Base-by-base conservation (phyloP, 1,140 invertebrate species). In the Idris sp. region DNA sequence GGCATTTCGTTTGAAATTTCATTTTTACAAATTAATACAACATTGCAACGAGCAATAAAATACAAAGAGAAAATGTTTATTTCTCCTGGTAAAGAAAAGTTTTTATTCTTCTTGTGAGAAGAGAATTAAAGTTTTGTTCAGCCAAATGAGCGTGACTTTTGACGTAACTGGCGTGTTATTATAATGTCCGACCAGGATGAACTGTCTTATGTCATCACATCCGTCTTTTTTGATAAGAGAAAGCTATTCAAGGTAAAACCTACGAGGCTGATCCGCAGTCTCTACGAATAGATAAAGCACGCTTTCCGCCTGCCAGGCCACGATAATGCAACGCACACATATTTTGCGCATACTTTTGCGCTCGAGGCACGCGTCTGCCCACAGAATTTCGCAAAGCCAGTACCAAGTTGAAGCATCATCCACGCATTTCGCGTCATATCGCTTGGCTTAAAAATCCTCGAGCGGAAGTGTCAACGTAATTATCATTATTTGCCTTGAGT, bases 391-490 rank as follows among this genome's bases (percentile, higher is more conserved):
- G 56, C 41, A 58, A n/a, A 56, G 31, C 14, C 35, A 7, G 13
- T 26, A 38, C 36, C 11, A n/a, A n/a, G 51, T 22, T 36, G 18
- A 46, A 49, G 51, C 25, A 41, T 67, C 53, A 43, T 68, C 53
- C 44, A 59, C 53, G 46, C 46, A 59, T 11, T 68, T 44, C 38
- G 31, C 33, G 44, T 25, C 33, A 8, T 33, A 22, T 16, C 38
- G 31, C 7, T 36, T 31, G 7, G 35, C 19, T 38, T 65, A 6
- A 35, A 44, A 56, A 43, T 33, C 38, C 54, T 48, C 59, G 14
- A 58, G 46, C 69, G 59, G 69, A 65, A 73, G 69, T 65, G 59
- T 65, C 69, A 59, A 73, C 69, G 53, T 65, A 73, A 73, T 73
- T 65, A 65, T 65, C 61, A 53, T 40, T 65, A 26, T 65, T 65